phyloP scores from a whole-genome alignment of 2,888 invertebrate species.

The Eristalis intricaria region DNA sequence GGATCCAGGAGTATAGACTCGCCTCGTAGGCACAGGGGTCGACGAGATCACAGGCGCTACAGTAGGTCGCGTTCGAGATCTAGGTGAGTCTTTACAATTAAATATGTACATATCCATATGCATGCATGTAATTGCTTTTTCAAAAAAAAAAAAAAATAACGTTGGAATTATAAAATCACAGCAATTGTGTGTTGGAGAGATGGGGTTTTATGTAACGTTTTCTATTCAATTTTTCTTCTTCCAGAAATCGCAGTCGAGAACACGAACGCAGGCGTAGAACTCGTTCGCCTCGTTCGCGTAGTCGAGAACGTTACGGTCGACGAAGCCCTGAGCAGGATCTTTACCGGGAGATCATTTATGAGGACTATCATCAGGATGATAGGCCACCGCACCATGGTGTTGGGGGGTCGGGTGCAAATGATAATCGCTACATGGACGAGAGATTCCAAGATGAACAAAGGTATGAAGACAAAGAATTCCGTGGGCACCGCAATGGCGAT shows the following conservation, averaged over 20 bases:
- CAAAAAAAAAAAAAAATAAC: not conserved
- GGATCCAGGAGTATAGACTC: slow-evolving; percentile 74
- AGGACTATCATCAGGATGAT: slow-evolving; percentile 79
- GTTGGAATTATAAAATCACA: not conserved
- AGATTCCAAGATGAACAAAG: slow-evolving; percentile 73
- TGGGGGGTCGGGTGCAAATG: slow-evolving; percentile 46
- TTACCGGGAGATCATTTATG: slow-evolving; percentile 79
- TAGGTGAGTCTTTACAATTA: slow-evolving; percentile 67
- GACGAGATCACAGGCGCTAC: slow-evolving; percentile 77
- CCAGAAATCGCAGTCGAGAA: slow-evolving; percentile 78
- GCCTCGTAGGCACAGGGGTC: slow-evolving; percentile 73
- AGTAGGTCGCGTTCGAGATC: slow-evolving; percentile 80
- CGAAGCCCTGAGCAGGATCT: slow-evolving; percentile 78
- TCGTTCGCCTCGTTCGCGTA: slow-evolving; percentile 78
- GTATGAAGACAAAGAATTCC: slow-evolving; percentile 71
- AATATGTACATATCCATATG: not conserved
- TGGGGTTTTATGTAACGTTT: not conserved
- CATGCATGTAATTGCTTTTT: not conserved
- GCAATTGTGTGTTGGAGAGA: not conserved
- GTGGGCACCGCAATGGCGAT: slow-evolving; percentile 73
- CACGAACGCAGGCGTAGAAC: slow-evolving; percentile 77
- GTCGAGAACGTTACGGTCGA: slow-evolving; percentile 77
- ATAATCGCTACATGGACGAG: slow-evolving; percentile 73
- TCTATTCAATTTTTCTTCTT: not conserved
- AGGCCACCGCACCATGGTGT: slow-evolving; percentile 47